Evolutionary conservation across 2,888 invertebrate species (phyloP), one percentile per base, ranked within the genome.

Genomic region (Spodoptera picta): DNA sequence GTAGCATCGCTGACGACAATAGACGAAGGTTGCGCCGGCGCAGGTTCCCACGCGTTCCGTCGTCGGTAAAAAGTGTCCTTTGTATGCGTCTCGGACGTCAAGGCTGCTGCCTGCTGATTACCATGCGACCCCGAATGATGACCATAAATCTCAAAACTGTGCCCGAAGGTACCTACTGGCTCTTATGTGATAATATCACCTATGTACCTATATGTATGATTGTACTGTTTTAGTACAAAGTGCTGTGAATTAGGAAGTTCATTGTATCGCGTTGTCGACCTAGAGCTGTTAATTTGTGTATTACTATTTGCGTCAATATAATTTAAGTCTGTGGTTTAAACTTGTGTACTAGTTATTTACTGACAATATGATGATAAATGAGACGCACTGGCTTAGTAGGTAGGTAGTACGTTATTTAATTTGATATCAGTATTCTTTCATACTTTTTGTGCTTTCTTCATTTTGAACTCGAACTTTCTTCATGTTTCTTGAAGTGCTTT

Each of bases 21-120:
- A 41, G 14, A 46, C 48, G 75, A 80, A 77, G 80, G 77, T 69
- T 77, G 63, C 66, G 48, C 46, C 31, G 12, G 68, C 69, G 74
- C 58, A 14, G 64, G 60, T 80, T 78, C 80, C 69, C 80, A 78
- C 77, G 80, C 71, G 78, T 69, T 67, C 19, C 42, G 60, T 52
- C 70, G 70, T 65, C 75, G 23, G 67, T 77, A 80, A 78, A 74
- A 80, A 78, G 65, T 80, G 78, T 78, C 78, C 80, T 78, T 77
- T 78, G 78, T 80, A 69, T 77, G 58, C 63, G 65, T 56, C 55
- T 59, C 66, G 61, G 60, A 66, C 75, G 52, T 46, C 75, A 78
- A 78, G 78, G 77, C 69, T 64, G 45, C 55, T 51, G 78, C 80
- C 69, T 64, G 45, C 58, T 51, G 56, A 75, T 80, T 78, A 80